Percentiles rank a stretch among this genome's conserved stretches.
Evolutionary conservation across 2,113 vertebrate species (phyloP).

Genomic region (Antechinus flavipes): DNA sequence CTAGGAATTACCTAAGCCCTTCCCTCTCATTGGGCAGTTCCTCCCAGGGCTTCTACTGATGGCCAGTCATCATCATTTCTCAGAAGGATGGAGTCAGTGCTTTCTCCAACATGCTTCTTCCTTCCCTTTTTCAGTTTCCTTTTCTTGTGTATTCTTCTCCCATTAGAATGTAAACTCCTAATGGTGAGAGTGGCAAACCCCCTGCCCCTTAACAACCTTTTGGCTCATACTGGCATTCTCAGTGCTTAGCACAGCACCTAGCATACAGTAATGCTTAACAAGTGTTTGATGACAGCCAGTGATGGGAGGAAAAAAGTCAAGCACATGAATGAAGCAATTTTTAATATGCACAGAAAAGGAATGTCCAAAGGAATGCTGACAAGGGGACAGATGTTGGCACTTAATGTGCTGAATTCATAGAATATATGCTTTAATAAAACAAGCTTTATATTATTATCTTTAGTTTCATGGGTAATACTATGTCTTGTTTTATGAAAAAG

Average conservation of each 20-base stretch:
- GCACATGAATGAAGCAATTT: not conserved
- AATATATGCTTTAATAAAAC: not conserved
- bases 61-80: not conserved
- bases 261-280: not conserved
- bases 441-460: not conserved
- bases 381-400: not conserved
- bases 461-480: not conserved
- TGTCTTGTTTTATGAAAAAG: not conserved
- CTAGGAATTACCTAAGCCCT: not conserved
- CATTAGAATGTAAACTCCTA: not conserved
- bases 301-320: not conserved
- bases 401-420: not conserved
- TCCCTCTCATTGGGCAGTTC: not conserved
- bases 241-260: not conserved
- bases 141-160: not conserved
- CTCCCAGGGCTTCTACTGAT: not conserved
- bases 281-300: not conserved
- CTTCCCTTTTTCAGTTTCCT: not conserved
- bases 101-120: not conserved
- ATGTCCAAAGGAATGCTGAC: not conserved
- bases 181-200: not conserved
- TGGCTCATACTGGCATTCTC: not conserved
- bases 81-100: not conserved
- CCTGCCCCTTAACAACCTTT: not conserved
- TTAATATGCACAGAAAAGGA: not conserved